A percentile compares a stretch with the other conserved stretches of the same genome.
Conservation (phyloP, 2,113 vertebrate species). For the Carassius carassius region DNA sequence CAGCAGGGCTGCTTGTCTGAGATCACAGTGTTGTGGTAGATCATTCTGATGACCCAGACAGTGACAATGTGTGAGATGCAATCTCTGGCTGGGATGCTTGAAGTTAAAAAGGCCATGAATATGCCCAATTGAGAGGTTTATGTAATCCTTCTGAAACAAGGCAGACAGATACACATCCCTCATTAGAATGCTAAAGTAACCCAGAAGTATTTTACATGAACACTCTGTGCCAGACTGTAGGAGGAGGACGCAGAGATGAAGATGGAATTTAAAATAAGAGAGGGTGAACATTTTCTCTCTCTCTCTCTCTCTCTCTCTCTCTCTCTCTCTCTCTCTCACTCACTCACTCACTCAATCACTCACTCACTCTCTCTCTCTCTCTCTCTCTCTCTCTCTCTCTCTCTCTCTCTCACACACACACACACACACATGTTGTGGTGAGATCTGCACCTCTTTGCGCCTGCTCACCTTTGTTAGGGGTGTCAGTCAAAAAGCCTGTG, state of each 20-base stretch:
- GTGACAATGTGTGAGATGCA: slow-evolving; percentile 37
- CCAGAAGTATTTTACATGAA: slow-evolving; percentile 43
- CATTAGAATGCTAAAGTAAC: slow-evolving; percentile 44
- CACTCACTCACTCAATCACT: too few relatives aligned
- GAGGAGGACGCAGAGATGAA: not conserved
- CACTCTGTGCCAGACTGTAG: slow-evolving; percentile 3
- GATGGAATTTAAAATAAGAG: slow-evolving; percentile 37
- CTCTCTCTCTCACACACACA: too few relatives aligned
- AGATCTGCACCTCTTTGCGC: slow-evolving; percentile 20
- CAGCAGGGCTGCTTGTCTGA: not conserved
- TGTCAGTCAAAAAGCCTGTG: slow-evolving; percentile 40
- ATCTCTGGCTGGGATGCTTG: not conserved
- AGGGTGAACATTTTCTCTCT: not conserved
- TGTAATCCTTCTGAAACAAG: slow-evolving; percentile 33
- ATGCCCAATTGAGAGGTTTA: slow-evolving; percentile 34
- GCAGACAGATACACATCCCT: slow-evolving; percentile 36
- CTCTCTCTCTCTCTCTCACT: not conserved
- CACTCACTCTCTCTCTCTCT: not conserved
- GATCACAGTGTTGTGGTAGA: slow-evolving; percentile 27
- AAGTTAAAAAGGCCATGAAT: slow-evolving; percentile 25
- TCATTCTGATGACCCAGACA: slow-evolving; percentile 38
- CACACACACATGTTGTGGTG: not conserved
- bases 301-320: not conserved
- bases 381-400: not conserved
- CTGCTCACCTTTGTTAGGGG: slow-evolving; percentile 45